These are phyloP conservation scores for Tenthredo notha DNA, from an alignment of 2,888 invertebrate genomes.

Conservation along the genomic window DNA sequence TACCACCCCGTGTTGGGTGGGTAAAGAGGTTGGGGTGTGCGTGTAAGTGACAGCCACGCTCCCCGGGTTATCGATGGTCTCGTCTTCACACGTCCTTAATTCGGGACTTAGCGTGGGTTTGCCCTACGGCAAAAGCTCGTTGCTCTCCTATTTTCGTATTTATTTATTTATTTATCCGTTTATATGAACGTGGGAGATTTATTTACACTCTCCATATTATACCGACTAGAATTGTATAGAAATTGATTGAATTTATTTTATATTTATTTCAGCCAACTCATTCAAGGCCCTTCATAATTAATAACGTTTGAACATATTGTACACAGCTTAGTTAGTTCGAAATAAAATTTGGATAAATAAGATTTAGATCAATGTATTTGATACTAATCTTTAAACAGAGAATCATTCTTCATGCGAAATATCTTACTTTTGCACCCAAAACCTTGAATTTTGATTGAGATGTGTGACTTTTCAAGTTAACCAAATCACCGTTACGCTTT, in stretches of 20 bases:
- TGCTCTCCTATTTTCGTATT: neutral
- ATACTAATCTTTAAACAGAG: neutral
- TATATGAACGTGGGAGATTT: neutral
- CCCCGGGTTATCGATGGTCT: constrained; percentile 53
- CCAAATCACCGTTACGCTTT: neutral
- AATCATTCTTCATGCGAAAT: neutral
- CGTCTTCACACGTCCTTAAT: constrained; percentile 55
- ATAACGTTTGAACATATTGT: neutral
- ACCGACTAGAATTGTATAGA: neutral
- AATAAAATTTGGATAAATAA: neutral
- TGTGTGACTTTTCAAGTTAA: neutral
- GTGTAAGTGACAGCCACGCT: constrained; percentile 50
- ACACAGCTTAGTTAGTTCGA: neutral
- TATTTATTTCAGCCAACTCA: neutral
- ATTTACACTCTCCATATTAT: neutral
- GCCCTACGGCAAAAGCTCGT: constrained; percentile 25
- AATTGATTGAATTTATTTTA: neutral
- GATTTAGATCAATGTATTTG: neutral
- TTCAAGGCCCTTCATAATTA: too few relatives aligned
- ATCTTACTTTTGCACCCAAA: neutral
- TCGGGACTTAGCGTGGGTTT: constrained; percentile 45
- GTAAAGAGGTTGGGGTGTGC: constrained; percentile 36
- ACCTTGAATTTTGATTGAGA: neutral
- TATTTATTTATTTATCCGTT: neutral
- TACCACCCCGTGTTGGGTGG: constrained; percentile 11